These are phyloP conservation scores for Nephrotoma guestfalica DNA, from an alignment of 2,888 invertebrate genomes.

Conservation along the genomic window DNA sequence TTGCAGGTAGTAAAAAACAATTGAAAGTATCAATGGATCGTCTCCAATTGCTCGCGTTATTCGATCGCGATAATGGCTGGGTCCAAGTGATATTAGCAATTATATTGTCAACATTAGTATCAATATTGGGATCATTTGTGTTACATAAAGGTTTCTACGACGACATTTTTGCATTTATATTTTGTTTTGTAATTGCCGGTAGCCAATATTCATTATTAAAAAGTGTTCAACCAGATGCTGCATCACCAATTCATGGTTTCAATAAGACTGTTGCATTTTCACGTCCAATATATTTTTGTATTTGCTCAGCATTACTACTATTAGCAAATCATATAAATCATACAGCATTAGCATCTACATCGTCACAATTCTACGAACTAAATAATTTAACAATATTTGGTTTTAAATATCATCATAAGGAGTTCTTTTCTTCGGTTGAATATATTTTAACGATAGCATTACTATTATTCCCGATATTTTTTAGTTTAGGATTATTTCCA, in stretches of 20 bases:
- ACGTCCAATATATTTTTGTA: conserved; percentile 83
- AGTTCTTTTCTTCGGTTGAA: conserved; percentile 10
- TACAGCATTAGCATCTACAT: neutral
- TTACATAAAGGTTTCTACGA: conserved; percentile 74
- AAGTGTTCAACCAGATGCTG: conserved; percentile 97
- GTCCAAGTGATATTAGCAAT: conserved; percentile 64
- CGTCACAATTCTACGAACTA: neutral
- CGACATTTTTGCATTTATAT: conserved; percentile 84
- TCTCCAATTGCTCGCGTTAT: conserved; percentile 74
- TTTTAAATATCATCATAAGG: conserved; percentile 8
- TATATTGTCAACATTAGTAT: conserved; percentile 68
- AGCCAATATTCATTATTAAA: conserved; percentile 95
- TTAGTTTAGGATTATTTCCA: conserved; percentile 90
- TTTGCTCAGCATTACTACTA: conserved; percentile 49
- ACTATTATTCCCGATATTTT: conserved; percentile 82
- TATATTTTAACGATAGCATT: conserved; percentile 56
- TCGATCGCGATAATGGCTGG: conserved; percentile 77
- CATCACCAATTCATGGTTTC: conserved; percentile 96
- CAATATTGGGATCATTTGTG: conserved; percentile 69
- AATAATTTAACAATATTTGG: conserved; percentile 16
- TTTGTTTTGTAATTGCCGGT: conserved; percentile 95
- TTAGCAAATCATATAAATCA: conserved; percentile 32
- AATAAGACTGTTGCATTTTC: conserved; percentile 90
- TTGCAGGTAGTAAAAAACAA: conserved; percentile 15
- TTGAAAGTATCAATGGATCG: conserved; percentile 82